These are phyloP conservation scores for Crocidura indochinensis DNA, from an alignment of 2,797 vertebrate species.

Conservation along the genomic window DNA sequence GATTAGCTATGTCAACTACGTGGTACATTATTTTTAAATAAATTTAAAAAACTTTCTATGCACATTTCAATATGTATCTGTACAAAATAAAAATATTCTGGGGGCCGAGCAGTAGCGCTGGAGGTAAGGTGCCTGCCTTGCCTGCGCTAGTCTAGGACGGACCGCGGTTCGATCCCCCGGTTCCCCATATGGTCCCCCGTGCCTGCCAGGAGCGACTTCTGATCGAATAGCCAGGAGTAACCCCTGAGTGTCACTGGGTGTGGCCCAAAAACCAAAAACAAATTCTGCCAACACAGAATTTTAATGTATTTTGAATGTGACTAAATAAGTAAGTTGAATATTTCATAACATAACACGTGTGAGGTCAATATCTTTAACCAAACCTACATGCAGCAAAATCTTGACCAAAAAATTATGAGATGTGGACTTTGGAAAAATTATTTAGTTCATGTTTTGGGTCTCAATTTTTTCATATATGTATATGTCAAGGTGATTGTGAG, in stretches of 20 bases:
- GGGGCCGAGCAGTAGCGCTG: too few relatives aligned
- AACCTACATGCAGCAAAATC: background rate
- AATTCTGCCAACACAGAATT: constrained; percentile 1
- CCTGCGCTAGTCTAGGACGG: too few relatives aligned
- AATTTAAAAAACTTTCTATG: too few relatives aligned
- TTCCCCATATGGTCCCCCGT: too few relatives aligned
- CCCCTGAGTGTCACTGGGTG: too few relatives aligned
- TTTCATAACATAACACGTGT: background rate
- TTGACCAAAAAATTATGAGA: constrained; percentile 13
- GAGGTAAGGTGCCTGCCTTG: too few relatives aligned
- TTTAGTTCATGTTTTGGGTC: background rate
- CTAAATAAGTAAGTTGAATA: background rate
- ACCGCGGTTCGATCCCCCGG: too few relatives aligned
- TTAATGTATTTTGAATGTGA: constrained; percentile 41
- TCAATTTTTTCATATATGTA: background rate
- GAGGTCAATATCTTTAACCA: background rate
- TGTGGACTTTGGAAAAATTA: constrained; percentile 11
- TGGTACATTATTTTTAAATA: too few relatives aligned
- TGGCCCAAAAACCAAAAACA: too few relatives aligned
- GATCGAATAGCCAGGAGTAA: too few relatives aligned
- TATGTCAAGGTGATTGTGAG: background rate
- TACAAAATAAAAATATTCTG: constrained; percentile 41
- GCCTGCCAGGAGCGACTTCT: too few relatives aligned
- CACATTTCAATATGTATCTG: background rate
- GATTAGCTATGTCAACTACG: too few relatives aligned